Percentiles rank a stretch among this genome's conserved stretches.
These are phyloP conservation scores for Zaprionus gabonicus DNA, from an alignment of 1,140 invertebrate species.

Conservation along the genomic window DNA sequence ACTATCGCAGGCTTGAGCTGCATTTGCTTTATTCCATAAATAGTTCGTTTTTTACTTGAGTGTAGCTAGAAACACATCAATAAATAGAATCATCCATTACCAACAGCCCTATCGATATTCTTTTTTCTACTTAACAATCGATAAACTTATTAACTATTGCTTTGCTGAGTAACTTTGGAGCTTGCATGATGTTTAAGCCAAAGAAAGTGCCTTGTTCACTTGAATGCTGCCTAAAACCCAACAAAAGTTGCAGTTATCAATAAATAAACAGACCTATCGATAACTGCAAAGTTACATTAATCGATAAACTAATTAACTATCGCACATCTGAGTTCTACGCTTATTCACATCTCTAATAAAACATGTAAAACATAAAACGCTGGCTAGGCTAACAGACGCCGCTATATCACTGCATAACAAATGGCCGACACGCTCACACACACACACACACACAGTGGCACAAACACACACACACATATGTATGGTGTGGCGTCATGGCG, in stretches of 20 bases:
- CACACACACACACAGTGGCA: constrained; percentile 13
- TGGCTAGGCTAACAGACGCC: constrained; percentile 57
- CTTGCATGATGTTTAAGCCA: neutral
- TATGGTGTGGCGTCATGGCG: constrained; percentile 60
- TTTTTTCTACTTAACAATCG: neutral
- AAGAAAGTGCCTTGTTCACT: no score
- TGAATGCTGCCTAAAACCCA: no score
- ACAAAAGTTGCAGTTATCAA: no score
- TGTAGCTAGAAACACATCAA: no score
- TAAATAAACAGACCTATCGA: no score
- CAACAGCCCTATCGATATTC: no score
- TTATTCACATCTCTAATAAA: constrained; percentile 64
- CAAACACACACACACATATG: constrained; percentile 5
- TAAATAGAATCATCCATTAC: no score
- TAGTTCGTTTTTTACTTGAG: no score
- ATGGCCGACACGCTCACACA: constrained; percentile 54
- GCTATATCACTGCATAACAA: constrained; percentile 81
- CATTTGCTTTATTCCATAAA: no score
- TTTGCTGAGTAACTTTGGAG: neutral
- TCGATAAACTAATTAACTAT: neutral
- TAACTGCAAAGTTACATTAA: no score
- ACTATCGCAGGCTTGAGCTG: no score
- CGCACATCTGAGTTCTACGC: no score
- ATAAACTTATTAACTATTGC: neutral
- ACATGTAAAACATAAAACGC: constrained; percentile 63